Base-by-base conservation (phyloP, 2,797 vertebrate species). In the Sebastes matsubarae region DNA sequence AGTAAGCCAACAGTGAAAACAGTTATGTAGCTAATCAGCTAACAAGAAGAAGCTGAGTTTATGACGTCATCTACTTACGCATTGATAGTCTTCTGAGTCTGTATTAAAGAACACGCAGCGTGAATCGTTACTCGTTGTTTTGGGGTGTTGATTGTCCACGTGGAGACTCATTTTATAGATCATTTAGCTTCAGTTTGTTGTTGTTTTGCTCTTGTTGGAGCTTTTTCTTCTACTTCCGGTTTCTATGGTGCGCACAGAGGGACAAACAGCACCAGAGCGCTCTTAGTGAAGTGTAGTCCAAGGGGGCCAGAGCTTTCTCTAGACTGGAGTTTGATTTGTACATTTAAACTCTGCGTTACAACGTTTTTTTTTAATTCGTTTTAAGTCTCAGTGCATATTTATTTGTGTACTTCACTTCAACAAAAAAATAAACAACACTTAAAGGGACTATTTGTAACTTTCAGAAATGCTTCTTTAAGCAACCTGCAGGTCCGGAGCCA, bases 41-140 rank as follows among this genome's bases (percentile, higher is more conserved):
- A 65, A 34, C 22, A 38, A 42, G 50, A 2, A 27, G 46, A 14
- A 22, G 61, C 75, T 76, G 54, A 42, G 34, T 66, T 57, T 24
- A 72, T 65, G 34, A 57, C 12, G 32, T 63, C 69, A 2, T 30
- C 30, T 88, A 96, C 95, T 96, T 94, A 96, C 95, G 85, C 95
- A 96, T 91, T 88, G 90, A 87, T 94, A 93, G 86, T 95, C 94
- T 27, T 94, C 92, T 71, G 93, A 93, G 10, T 90, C 50, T 60
- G 93, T 82, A 2, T 92, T 94, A 84, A 95, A 94, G 77, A 93
- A 89, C 58, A 89, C 86, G 80, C 95, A 95, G 57, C 86, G 86
- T 69, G 90, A 90, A n/a, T 89, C 78, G 79, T 94, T 93, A 68
- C 59, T 87, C 6, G 1, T 10, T 73, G 66, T 13, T 58, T 60